These are phyloP conservation scores for Trididemnum miniatum DNA, from an alignment of 23 tunicate genomes.

Conservation along the genomic window DNA sequence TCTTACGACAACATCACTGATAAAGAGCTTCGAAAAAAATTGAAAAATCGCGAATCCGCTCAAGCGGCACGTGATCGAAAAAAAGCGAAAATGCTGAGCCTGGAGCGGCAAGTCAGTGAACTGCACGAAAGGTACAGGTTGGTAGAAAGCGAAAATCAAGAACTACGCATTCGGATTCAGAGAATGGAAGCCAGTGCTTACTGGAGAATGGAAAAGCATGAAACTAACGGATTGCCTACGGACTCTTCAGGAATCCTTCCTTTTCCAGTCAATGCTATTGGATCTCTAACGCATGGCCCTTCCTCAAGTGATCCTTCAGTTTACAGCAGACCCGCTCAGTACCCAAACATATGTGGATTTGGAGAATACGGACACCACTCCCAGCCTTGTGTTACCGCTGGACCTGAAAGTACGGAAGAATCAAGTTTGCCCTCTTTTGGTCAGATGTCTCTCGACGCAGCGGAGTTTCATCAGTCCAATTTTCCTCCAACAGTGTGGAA, in stretches of 20 bases:
- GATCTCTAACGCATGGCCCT: neutral
- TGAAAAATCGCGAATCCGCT: conserved; percentile 96
- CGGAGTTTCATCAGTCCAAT: neutral
- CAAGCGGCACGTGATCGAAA: conserved; percentile 96
- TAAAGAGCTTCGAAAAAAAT: conserved; percentile 89
- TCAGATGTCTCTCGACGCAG: conserved; percentile 2
- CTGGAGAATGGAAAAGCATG: conserved; percentile 22
- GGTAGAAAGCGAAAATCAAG: conserved; percentile 65
- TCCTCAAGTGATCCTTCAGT: neutral
- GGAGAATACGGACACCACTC: conserved; percentile 13
- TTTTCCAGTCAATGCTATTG: neutral
- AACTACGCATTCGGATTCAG: conserved; percentile 57
- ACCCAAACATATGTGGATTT: conserved; percentile 5
- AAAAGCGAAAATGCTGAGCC: conserved; percentile 91
- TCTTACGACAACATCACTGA: conserved; percentile 79
- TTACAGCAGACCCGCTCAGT: neutral
- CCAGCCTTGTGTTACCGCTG: neutral
- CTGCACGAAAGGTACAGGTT: conserved; percentile 65
- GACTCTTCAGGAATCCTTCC: neutral
- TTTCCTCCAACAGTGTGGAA: neutral
- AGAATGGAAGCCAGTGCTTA: conserved; percentile 48
- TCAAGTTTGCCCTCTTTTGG: conserved; percentile 1
- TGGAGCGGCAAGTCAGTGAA: conserved; percentile 76
- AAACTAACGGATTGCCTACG: neutral
- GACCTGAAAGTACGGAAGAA: neutral